Base-by-base conservation (phyloP, 2,888 invertebrate species). In the Caenorhabditis doughertyi region DNA sequence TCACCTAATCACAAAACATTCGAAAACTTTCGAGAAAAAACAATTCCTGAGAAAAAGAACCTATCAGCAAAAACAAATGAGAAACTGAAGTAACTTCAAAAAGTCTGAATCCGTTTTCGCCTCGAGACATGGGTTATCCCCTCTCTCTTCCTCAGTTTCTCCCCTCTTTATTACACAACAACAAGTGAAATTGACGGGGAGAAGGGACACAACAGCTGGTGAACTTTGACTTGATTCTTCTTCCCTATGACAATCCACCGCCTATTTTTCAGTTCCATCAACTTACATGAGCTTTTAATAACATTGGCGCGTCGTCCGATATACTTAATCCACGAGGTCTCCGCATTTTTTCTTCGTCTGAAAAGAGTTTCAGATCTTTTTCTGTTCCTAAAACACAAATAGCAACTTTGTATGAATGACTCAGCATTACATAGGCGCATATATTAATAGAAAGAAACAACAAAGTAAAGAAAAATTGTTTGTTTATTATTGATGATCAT, bases 61-160 rank as follows among this genome's bases (percentile, higher is more conserved):
- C 9, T 32, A 32, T 32, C 4, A 29, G 23, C 11, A 49, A 56
- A 60, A 47, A 27, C 55, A 21, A 56, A 23, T 16, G 9, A 18
- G 23, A 35, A 35, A 27, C 39, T 11, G 29, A 49, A 71, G 60
- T 71, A 44, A 71, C 44, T 72, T 64, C 73, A 56, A 73, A 73
- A 73, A 62, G 60, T 44, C 42, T 44, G 62, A 53, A 32, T 7
- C 4, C 32, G 9, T 7, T 9, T 32, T 32, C 32, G 32, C 13
- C 35, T 32, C 53, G 72, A 49, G 72, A 74, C 74, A 74, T 67
- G 65, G 65, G 74, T 74, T 65, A 74, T 65, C 56, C 58, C 64
- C 39, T 11, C 13, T 9, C 21, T 42, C 32, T 25, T 42, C 42
- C 42, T 42, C 42, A 3, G 13, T 42, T 13, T 42, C 42, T 42